These are phyloP conservation scores for Xylocopa sonorina DNA, from an alignment of 1,140 invertebrate species.

Conservation along the genomic window DNA sequence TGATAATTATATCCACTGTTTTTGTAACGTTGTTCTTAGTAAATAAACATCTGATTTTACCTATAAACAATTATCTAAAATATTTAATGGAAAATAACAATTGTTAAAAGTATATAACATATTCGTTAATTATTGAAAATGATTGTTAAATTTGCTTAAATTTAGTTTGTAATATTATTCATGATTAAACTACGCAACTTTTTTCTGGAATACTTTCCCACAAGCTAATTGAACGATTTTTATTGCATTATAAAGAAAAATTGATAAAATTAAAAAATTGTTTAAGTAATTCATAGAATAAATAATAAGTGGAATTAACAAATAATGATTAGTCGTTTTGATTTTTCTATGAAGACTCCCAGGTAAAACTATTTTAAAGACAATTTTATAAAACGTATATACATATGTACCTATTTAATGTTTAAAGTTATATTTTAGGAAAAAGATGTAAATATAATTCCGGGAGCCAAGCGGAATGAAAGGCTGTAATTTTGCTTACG, in stretches of 20 bases:
- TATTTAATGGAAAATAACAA: not conserved
- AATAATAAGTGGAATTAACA: conserved; percentile 4
- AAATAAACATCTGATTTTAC: not conserved
- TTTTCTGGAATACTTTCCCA: conserved; percentile 13
- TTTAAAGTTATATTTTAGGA: not conserved
- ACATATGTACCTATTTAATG: not conserved
- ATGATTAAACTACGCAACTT: conserved; percentile 18
- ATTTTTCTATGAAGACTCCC: conserved; percentile 30
- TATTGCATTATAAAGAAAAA: not conserved
- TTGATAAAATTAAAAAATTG: conserved; percentile 17
- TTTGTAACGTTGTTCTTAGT: not conserved
- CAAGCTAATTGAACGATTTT: not conserved
- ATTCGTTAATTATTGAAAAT: not conserved
- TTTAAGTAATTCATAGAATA: not conserved
- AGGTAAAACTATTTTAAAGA: conserved; percentile 3
- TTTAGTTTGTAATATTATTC: not conserved
- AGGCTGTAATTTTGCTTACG: conserved; percentile 73
- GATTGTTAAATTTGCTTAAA: too few species aligned
- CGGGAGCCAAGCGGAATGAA: conserved; percentile 71
- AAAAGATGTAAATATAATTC: conserved; percentile 18
- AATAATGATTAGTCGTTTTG: not conserved
- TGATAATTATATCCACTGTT: not conserved
- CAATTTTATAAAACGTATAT: not conserved
- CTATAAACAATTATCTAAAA: not conserved
- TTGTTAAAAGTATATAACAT: too few species aligned